Evolutionary conservation across 2,888 invertebrate species (phyloP), one percentile per base, ranked within the genome.

Genomic region (Phyto melanocephala): DNA sequence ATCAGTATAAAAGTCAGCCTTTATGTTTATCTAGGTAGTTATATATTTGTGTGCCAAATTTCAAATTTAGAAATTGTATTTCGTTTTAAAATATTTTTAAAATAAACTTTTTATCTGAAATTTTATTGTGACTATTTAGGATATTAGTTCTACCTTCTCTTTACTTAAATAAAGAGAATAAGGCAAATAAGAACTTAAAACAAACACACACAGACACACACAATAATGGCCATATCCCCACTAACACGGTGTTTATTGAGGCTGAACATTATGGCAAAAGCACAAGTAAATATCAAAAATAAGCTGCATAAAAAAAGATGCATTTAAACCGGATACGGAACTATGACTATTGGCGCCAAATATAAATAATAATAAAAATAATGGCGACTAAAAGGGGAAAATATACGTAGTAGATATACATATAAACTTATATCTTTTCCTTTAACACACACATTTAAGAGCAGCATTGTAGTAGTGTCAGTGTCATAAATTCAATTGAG

Each of bases 281-380:
- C 37, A 37, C 20, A 37, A 24, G 0, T 7, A 33, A 45, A 52
- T 15, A n/a, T 37, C 1, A 10, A 52, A 42, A 42, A 74, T 33
- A 63, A 24, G 63, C 10, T 22, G n/a, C 5, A n/a, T n/a, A 20
- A 15, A 17, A 54, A 63, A n/a, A 24, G n/a, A 40, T 67, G 52
- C 52, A 40, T 67, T 67, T 40, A 54, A 24, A 67, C 11, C 33
- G 63, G 74, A 74, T 65, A 74, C 42, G 54, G 33, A 54, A 74
- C 54, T 45, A 35, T 74, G 63, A 56, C 74, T 56, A 74, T 74
- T 63, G 74, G 74, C 74, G 63, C 74, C 74, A 54, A 54, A 74
- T 65, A 63, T 37, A 74, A 74, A 54, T 54, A 56, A 63, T 42
- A 65, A 62, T 10, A 62, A 65, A 50, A 74, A 56, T 45, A 65